These are phyloP conservation scores for Himantopus leucocephalus DNA, from an alignment of 2,113 vertebrate species.

Conservation along the genomic window DNA sequence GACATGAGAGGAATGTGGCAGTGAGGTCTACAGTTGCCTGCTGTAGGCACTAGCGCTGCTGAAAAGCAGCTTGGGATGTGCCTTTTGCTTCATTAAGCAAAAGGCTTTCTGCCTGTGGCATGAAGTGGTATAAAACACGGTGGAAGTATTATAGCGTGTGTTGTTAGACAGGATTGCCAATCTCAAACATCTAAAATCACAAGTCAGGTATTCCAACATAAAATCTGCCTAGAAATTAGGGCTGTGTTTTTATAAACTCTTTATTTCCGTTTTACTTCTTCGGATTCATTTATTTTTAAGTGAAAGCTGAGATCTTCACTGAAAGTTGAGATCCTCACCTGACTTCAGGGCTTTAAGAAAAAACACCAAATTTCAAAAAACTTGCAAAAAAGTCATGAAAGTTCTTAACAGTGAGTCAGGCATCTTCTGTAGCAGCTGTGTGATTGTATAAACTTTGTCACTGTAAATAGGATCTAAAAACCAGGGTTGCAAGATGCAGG, in stretches of 20 bases:
- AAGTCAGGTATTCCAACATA: not conserved
- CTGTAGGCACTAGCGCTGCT: not conserved
- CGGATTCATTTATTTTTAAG: slow-evolving; percentile 16
- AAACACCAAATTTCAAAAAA: not conserved
- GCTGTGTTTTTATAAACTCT: not conserved
- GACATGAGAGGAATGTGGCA: slow-evolving; percentile 34
- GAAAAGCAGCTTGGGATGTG: slow-evolving; percentile 25
- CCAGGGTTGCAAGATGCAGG: not conserved
- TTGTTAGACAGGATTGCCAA: not conserved
- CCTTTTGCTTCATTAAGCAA: slow-evolving; percentile 30
- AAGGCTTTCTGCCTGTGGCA: not conserved
- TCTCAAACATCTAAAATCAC: not conserved
- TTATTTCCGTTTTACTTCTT: not conserved
- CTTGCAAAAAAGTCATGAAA: not conserved
- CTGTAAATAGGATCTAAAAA: not conserved
- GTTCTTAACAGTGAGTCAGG: not conserved
- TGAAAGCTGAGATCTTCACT: not conserved
- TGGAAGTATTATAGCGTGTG: not conserved
- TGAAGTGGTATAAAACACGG: not conserved
- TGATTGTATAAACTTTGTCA: not conserved
- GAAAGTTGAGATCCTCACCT: not conserved
- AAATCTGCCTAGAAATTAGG: not conserved
- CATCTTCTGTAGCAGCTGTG: not conserved
- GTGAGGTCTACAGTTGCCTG: slow-evolving; percentile 24
- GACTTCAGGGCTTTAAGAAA: not conserved